A percentile compares a stretch with the other conserved stretches of the same genome.
phyloP scores from a whole-genome alignment of 2,888 invertebrate species.

The Idaea biselata region DNA sequence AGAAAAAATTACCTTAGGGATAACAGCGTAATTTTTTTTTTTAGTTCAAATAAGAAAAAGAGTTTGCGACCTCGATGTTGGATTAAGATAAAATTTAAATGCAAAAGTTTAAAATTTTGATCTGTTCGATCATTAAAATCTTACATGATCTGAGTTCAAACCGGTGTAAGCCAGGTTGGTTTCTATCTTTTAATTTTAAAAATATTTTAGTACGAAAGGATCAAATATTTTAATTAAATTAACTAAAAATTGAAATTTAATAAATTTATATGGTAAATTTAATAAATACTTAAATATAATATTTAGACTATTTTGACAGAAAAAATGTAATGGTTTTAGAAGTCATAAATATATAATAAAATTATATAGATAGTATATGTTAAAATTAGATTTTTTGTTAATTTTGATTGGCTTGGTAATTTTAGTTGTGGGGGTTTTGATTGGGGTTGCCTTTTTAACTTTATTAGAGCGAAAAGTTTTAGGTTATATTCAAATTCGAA shows the following conservation, averaged over 20 bases:
- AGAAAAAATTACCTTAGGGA: constrained; percentile 90
- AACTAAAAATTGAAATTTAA: constrained; percentile 52
- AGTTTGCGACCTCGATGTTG: constrained; percentile 95
- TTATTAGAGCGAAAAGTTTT: constrained; percentile 86
- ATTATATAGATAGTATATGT: constrained; percentile 79
- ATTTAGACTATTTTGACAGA: constrained; percentile 82
- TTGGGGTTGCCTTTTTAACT: constrained; percentile 86
- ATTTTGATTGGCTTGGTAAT: constrained; percentile 66
- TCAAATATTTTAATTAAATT: constrained; percentile 80
- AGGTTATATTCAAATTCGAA: constrained; percentile 87
- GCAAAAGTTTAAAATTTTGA: constrained; percentile 85
- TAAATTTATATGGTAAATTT: constrained; percentile 23
- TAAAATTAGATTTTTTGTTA: constrained; percentile 66
- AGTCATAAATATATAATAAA: constrained; percentile 79
- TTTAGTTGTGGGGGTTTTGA: constrained; percentile 81
- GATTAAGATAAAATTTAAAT: constrained; percentile 87
- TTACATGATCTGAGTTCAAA: constrained; percentile 95
- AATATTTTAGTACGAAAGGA: constrained; percentile 91
- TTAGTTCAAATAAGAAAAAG: constrained; percentile 86
- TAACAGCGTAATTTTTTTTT: constrained; percentile 91
- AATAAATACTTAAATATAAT: constrained; percentile 5
- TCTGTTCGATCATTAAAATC: constrained; percentile 91
- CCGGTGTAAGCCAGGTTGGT: constrained; percentile 92
- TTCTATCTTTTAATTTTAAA: constrained; percentile 85
- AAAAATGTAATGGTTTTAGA: constrained; percentile 86